Evolutionary conservation across 2,888 invertebrate genomes (phyloP).

Genomic region (Hydrotaea cyrtoneurina): DNA sequence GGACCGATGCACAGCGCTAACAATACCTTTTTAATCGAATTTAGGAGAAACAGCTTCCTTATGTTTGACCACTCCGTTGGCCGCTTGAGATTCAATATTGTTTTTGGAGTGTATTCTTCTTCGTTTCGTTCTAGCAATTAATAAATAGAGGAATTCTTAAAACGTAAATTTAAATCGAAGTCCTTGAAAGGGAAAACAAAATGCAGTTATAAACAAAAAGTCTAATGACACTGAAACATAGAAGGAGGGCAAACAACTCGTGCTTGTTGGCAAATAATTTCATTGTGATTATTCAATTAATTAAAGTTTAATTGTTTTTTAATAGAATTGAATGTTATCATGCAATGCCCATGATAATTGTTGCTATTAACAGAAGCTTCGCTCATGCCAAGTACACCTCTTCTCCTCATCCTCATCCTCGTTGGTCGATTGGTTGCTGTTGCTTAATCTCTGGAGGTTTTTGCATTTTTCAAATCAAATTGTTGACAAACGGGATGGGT

Average conservation of each 20-base stretch:
- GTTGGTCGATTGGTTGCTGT: not conserved
- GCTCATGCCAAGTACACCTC: not conserved
- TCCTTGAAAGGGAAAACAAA: not conserved
- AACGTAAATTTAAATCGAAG: not conserved
- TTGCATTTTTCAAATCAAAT: conserved; percentile 18
- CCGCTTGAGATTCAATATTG: too few species aligned
- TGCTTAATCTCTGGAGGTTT: conserved; percentile 27
- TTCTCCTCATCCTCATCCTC: not conserved
- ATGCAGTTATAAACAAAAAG: not conserved
- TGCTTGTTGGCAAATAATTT: conserved; percentile 38
- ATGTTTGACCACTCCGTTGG: too few species aligned
- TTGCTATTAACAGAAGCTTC: not conserved
- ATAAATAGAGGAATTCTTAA: too few species aligned
- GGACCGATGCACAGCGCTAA: too few species aligned
- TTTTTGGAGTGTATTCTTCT: too few species aligned
- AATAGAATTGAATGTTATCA: conserved; percentile 69
- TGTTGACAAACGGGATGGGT: not conserved
- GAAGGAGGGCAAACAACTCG: not conserved
- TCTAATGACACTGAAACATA: not conserved
- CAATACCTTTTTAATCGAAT: too few species aligned
- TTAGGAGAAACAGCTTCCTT: too few species aligned
- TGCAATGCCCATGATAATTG: conserved; percentile 29
- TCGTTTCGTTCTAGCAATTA: too few species aligned
- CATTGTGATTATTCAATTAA: conserved; percentile 71
- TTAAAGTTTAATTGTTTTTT: conserved; percentile 77